Conservation (phyloP, 2,113 vertebrate species). For the Carassius carassius region DNA sequence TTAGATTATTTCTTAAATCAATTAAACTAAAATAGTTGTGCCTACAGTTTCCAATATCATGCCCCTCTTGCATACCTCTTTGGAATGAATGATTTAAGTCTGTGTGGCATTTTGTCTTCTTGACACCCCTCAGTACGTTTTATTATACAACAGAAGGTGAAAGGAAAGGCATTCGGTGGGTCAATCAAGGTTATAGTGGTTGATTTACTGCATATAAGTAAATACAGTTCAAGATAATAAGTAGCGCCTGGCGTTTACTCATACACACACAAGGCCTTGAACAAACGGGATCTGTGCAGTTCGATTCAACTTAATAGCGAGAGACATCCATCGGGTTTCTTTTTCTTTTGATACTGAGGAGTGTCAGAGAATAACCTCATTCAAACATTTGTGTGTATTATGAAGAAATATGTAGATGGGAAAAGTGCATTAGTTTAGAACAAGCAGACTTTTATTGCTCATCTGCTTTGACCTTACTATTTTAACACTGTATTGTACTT, state of each 20-base stretch:
- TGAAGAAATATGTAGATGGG: background rate
- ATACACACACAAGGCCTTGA: background rate
- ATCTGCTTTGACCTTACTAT: background rate
- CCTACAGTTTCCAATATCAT: slow-evolving; percentile 32
- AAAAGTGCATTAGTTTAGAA: background rate
- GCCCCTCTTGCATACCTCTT: background rate
- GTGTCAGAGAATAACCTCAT: background rate
- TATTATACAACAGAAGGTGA: background rate
- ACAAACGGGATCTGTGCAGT: background rate
- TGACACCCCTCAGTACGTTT: background rate
- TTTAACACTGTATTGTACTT: background rate
- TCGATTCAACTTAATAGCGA: background rate
- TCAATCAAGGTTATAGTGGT: background rate
- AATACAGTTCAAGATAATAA: background rate
- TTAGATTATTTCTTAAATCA: slow-evolving; percentile 45
- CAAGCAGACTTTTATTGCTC: background rate
- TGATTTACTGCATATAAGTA: background rate
- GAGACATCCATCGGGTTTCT: background rate
- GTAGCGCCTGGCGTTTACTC: background rate
- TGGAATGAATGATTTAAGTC: slow-evolving; percentile 12
- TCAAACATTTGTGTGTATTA: background rate
- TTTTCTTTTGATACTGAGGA: background rate
- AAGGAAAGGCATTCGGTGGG: background rate
- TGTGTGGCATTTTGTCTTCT: slow-evolving; percentile 4
- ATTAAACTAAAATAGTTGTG: slow-evolving; percentile 38